Evolutionary conservation across 2,888 invertebrate species (phyloP).

Genomic region (Sycophila texana): DNA sequence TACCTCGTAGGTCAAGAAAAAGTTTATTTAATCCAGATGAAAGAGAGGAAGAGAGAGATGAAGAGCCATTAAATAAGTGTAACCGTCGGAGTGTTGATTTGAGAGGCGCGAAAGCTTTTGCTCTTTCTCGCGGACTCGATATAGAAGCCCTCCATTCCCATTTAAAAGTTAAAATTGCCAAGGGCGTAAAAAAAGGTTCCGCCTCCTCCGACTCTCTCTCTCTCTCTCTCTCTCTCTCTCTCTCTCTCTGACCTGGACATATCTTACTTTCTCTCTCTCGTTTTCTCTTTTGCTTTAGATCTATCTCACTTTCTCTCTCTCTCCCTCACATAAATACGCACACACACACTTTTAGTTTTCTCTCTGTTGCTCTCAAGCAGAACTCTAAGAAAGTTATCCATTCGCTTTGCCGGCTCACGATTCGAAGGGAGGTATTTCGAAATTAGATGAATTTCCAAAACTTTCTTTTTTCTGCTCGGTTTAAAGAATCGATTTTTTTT

Average conservation of each 20-base stretch:
- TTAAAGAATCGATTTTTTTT: too few species aligned
- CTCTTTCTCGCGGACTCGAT: slow-evolving; percentile 15
- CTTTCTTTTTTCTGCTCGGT: not conserved
- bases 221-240: not conserved
- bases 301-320: not conserved
- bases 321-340: not conserved
- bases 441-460: slow-evolving; percentile 34
- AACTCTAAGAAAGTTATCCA: slow-evolving; percentile 26
- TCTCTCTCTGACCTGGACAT: not conserved
- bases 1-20: slow-evolving; percentile 3
- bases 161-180: slow-evolving; percentile 57
- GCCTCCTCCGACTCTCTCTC: not conserved
- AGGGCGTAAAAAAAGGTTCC: slow-evolving; percentile 47
- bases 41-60: not conserved
- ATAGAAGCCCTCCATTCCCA: slow-evolving; percentile 32
- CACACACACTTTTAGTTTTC: too few species aligned
- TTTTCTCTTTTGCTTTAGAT: not conserved
- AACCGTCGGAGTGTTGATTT: slow-evolving; percentile 33
- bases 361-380: too few species aligned
- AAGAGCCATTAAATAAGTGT: slow-evolving; percentile 37
- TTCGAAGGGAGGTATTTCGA: slow-evolving; percentile 28
- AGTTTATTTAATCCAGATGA: slow-evolving; percentile 12
- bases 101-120: slow-evolving; percentile 36
- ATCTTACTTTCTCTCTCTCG: slow-evolving; percentile 4
- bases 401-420: slow-evolving; percentile 28